Base-by-base conservation (phyloP, 2,797 vertebrate species). In the Dryobates pubescens region DNA sequence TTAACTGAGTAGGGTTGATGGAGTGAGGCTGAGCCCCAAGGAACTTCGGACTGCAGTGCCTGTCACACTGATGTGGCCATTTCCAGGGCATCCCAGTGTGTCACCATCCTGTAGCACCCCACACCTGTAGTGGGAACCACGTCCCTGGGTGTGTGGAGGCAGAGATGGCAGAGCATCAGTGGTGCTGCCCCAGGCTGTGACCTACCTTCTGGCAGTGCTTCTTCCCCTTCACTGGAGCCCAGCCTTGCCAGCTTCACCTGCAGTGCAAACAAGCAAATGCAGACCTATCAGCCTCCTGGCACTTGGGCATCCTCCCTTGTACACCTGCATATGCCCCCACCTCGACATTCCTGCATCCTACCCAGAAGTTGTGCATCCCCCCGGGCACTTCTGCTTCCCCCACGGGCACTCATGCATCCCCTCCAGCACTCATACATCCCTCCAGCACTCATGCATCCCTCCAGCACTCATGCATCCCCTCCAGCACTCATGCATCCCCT, bases 141-240 rank as follows among this genome's bases (percentile, higher is more conserved):
- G 0, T 29, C 18, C 26, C 36, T 17, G 30, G 30, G 27, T 9
- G 32, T 7, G 41, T 24, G 4, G 3, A 34, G n/a, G 23, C 9
- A 1, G 68, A 3, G 69, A 4, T 8, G 19, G 24, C 45, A n/a
- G 65, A 23, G 41, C 32, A 30, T 7, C 51, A 4, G 1, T 4
- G 30, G 34, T 26, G 3, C 32, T 0, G 1, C n/a, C 63, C 65
- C 7, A 0, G 23, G 6, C 34, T 9, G 1, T 17, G 6, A 56
- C 86, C 51, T 36, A 92, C 90, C 86, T 72, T 17, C 58, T 9
- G 2, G 64, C 64, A 18, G 54, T 0, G 59, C 45, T 23, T 45
- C 54, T 75, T 15, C 18, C 27, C 41, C 3, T 1, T 4, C 7
- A 3, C 34, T 6, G 71, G 47, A 34, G 14, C 6, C n/a, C 61